Conservation (phyloP, 2,797 vertebrate species). For the Parotocinclus haroldoi region DNA sequence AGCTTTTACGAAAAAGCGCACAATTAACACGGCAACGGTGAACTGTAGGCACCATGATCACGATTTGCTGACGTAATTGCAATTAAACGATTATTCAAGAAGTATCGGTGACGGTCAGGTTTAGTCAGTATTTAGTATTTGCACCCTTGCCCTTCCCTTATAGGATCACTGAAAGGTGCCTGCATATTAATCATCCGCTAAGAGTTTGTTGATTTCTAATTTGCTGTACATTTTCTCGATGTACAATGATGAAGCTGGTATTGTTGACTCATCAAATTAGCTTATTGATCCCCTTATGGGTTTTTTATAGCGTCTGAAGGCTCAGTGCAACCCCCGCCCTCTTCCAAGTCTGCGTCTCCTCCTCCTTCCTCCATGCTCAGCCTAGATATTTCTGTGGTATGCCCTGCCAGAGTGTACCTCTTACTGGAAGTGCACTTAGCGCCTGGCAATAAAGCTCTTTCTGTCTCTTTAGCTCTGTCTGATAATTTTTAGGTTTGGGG, state of each 20-base stretch:
- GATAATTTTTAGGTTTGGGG: not conserved
- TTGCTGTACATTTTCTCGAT: not conserved
- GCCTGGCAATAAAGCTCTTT: slow-evolving; percentile 39
- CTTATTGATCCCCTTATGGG: slow-evolving; percentile 32
- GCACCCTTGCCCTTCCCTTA: no score
- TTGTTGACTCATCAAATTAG: slow-evolving; percentile 44
- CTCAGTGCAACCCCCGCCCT: slow-evolving; percentile 10
- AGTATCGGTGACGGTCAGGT: no score
- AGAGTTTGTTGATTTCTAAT: not conserved
- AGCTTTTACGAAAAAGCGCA: no score
- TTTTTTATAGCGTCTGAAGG: slow-evolving; percentile 37
- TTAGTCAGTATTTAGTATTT: no score
- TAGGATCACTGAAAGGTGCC: no score
- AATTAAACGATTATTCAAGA: no score
- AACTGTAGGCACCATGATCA: no score
- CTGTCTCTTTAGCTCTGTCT: slow-evolving; percentile 13
- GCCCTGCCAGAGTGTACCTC: slow-evolving; percentile 48
- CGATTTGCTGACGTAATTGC: no score
- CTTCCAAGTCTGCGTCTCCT: slow-evolving; percentile 7
- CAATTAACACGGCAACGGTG: no score
- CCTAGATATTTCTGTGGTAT: slow-evolving; percentile 46
- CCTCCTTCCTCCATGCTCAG: slow-evolving; percentile 17
- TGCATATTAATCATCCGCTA: not conserved
- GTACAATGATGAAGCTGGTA: not conserved
- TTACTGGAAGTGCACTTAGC: slow-evolving; percentile 58